phyloP scores from a whole-genome alignment of 2,113 vertebrate species.

The Willisornis vidua region DNA sequence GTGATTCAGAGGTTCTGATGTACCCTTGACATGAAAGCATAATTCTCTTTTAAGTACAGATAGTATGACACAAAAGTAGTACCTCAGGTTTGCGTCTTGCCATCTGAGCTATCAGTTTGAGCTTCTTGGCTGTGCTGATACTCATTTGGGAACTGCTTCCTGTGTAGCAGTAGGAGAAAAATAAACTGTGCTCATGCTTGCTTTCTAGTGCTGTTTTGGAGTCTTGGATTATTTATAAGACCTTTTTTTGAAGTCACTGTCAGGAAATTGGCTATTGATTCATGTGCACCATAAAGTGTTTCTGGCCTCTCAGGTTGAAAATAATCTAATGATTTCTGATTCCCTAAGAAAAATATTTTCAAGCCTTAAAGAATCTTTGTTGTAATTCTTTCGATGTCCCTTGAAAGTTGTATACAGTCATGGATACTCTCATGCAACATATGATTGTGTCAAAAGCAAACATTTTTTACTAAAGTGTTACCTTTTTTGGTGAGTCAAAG shows the following conservation, averaged over 20 bases:
- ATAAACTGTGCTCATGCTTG: not conserved
- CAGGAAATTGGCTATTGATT: not conserved
- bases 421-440: not conserved
- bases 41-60: not conserved
- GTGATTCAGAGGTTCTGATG: not conserved
- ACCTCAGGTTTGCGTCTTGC: not conserved
- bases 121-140: not conserved
- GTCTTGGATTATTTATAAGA: not conserved
- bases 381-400: not conserved
- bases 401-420: not conserved
- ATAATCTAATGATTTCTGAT: not conserved
- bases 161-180: not conserved
- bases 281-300: not conserved
- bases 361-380: not conserved
- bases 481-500: not conserved
- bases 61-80: not conserved
- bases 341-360: not conserved
- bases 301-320: not conserved
- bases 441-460: not conserved
- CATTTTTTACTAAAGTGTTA: not conserved
- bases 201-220: not conserved
- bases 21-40: not conserved
- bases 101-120: not conserved
- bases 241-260: not conserved
- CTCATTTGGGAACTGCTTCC: not conserved